Evolutionary conservation across 2,797 vertebrate genomes (phyloP).

Genomic region (Catamblyrhynchus diadema): DNA sequence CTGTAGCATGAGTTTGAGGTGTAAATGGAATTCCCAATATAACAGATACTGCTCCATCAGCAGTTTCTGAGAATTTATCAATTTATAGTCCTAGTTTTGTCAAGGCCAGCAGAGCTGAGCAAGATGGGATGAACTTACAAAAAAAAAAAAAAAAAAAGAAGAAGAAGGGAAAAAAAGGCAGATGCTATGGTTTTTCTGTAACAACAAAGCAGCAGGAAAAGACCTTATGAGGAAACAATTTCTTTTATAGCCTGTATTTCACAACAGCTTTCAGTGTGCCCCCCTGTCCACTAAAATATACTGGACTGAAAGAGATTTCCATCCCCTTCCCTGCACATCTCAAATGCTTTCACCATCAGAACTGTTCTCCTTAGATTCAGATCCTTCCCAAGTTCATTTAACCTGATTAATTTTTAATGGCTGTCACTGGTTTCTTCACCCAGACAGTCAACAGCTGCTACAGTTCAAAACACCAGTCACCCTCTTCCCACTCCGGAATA

Average conservation of each 20-base stretch:
- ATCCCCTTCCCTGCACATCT: background rate
- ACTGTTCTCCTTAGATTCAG: background rate
- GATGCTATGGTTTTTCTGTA: background rate
- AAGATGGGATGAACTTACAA: background rate
- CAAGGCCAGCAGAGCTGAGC: background rate
- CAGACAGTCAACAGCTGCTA: slow-evolving; percentile 5
- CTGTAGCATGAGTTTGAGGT: background rate
- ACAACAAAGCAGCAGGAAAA: background rate
- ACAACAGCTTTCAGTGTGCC: background rate
- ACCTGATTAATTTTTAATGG: slow-evolving; percentile 38
- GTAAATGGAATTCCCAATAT: background rate
- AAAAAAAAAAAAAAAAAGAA: background rate
- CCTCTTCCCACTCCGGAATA: background rate
- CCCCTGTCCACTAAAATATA: background rate
- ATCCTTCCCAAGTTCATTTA: slow-evolving; percentile 22
- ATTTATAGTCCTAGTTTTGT: background rate
- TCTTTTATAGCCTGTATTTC: background rate
- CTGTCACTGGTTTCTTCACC: slow-evolving; percentile 1
- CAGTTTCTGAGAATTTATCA: background rate
- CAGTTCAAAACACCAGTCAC: slow-evolving; percentile 35
- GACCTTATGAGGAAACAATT: background rate
- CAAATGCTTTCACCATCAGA: background rate
- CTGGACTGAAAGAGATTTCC: background rate
- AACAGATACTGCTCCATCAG: background rate
- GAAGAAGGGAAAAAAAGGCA: background rate